These are phyloP conservation scores for Pipistrellus nathusii DNA, from an alignment of 2,797 vertebrate genomes.

Conservation along the genomic window DNA sequence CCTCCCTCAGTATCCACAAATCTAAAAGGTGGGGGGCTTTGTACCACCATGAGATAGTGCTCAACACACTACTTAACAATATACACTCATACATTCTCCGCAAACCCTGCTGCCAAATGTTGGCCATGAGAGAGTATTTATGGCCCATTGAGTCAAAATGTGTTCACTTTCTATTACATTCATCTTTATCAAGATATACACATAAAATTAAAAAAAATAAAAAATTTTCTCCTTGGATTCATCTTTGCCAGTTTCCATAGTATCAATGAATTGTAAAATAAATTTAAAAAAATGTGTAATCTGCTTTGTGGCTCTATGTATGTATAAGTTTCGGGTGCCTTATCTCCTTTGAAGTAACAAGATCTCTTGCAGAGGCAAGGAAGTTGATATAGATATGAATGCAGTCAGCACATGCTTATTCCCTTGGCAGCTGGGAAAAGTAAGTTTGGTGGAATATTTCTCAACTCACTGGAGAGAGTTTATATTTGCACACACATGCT, in stretches of 20 bases:
- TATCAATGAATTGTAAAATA: not conserved
- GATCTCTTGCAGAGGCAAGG: not conserved
- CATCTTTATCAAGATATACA: constrained; percentile 7
- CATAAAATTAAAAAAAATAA: constrained; percentile 42
- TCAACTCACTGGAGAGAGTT: constrained; percentile 45
- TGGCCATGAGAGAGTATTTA: not conserved
- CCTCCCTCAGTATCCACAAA: constrained; percentile 60
- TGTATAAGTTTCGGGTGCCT: not conserved
- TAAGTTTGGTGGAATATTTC: not conserved
- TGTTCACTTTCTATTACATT: constrained; percentile 18
- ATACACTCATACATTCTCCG: not conserved
- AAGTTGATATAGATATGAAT: not conserved
- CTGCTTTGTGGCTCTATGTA: not conserved
- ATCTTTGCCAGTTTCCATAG: not conserved
- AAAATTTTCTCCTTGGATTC: not conserved
- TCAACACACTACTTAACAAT: constrained; percentile 58
- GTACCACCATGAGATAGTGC: not conserved
- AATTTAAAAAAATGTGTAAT: not conserved
- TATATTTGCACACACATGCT: not conserved
- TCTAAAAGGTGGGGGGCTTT: constrained; percentile 44
- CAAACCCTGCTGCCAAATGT: constrained; percentile 35
- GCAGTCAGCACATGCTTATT: not conserved
- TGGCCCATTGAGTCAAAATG: constrained; percentile 39
- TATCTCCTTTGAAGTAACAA: not conserved
- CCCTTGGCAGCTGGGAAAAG: not conserved